These are phyloP conservation scores for Pelmatolapia mariae DNA, from an alignment of 2,113 vertebrate genomes.

Conservation along the genomic window DNA sequence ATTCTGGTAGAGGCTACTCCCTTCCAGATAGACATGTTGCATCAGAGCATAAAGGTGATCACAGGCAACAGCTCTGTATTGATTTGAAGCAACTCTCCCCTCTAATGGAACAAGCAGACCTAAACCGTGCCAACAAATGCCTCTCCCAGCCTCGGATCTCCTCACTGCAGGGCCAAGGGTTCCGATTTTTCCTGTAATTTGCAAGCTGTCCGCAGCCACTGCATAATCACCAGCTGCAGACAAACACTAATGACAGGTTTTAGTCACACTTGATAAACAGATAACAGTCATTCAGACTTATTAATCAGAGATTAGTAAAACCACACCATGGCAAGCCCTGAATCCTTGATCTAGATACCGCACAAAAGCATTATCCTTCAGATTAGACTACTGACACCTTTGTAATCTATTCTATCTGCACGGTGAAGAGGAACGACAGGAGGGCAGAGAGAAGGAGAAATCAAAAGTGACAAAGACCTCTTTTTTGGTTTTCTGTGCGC, in stretches of 20 bases:
- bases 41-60: not conserved
- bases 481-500: not conserved
- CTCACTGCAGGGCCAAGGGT: not conserved
- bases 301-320: constrained; percentile 23
- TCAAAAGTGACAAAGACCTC: not conserved
- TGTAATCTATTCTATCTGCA: not conserved
- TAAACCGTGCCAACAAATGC: not conserved
- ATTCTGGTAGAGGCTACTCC: not conserved
- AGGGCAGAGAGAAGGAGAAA: not conserved
- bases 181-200: not conserved
- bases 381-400: not conserved
- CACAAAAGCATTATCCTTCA: not conserved
- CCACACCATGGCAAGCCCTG: not conserved
- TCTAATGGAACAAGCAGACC: not conserved
- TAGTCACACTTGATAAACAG: not conserved
- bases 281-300: not conserved
- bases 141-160: not conserved
- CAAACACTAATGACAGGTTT: not conserved
- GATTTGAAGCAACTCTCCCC: not conserved
- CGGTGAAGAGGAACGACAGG: not conserved
- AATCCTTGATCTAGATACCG: not conserved
- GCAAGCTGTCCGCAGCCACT: not conserved
- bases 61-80: not conserved
- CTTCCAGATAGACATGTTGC: not conserved
- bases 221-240: not conserved